Conservation (phyloP, 2,888 invertebrate genomes). For the Drosophila leonis region DNA sequence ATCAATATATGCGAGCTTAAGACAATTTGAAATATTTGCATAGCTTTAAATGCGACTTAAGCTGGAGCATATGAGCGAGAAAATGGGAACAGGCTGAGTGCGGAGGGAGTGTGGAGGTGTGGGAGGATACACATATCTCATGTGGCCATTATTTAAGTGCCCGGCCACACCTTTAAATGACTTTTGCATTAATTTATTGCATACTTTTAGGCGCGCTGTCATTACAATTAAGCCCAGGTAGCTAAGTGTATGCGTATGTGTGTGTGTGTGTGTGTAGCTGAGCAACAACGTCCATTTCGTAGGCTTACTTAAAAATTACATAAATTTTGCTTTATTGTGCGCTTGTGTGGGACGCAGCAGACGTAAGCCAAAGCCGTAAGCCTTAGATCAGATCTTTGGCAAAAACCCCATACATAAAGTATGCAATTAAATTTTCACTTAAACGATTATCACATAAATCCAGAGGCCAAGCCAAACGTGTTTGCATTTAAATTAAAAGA, state of each 20-base stretch:
- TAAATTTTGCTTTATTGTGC: constrained; percentile 81
- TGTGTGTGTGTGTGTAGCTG: neutral
- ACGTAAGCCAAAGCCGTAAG: constrained; percentile 40
- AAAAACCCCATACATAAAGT: constrained; percentile 83
- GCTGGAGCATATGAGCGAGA: constrained; percentile 3
- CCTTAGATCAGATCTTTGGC: constrained; percentile 56
- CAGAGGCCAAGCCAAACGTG: constrained; percentile 81
- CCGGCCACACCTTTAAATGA: constrained; percentile 68
- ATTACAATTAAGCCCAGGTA: constrained; percentile 62
- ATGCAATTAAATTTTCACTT: constrained; percentile 85
- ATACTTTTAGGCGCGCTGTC: constrained; percentile 73
- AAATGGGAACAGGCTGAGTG: neutral
- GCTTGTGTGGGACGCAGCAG: constrained; percentile 9
- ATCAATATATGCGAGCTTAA: constrained; percentile 55
- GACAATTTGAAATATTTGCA: constrained; percentile 60
- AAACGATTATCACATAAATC: constrained; percentile 85
- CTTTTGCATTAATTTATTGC: constrained; percentile 77
- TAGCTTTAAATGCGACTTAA: constrained; percentile 59
- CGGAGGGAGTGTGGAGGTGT: neutral
- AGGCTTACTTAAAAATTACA: constrained; percentile 82
- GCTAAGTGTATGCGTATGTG: constrained; percentile 12
- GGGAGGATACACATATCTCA: constrained; percentile 39
- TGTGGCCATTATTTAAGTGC: constrained; percentile 60
- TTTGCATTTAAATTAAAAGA: constrained; percentile 85
- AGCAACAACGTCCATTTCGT: constrained; percentile 43